A percentile compares a stretch with the other conserved stretches of the same genome.
phyloP scores from a whole-genome alignment of 2,888 invertebrate genomes.

The Orchesella flavescens region DNA sequence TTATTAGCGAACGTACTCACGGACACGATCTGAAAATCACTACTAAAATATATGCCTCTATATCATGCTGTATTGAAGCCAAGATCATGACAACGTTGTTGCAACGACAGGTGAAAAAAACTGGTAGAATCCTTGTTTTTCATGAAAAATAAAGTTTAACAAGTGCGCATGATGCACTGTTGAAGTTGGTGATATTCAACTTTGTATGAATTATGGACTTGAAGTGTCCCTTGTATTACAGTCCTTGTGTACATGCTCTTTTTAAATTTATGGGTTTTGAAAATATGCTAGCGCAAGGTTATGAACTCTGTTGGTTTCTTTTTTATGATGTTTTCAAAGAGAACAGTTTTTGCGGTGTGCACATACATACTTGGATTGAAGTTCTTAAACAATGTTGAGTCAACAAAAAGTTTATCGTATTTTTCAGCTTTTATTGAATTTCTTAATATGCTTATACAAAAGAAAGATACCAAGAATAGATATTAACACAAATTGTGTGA shows the following conservation, averaged over 20 bases:
- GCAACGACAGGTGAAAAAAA: slow-evolving; percentile 15
- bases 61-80: background rate
- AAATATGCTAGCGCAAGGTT: slow-evolving; percentile 47
- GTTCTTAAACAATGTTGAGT: too few relatives aligned
- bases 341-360: too few relatives aligned
- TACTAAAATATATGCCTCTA: background rate
- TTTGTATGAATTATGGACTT: slow-evolving; percentile 47
- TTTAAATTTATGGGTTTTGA: slow-evolving; percentile 49
- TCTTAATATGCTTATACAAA: too few relatives aligned
- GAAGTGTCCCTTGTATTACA: background rate
- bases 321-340: slow-evolving; percentile 26
- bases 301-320: slow-evolving; percentile 38
- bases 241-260: background rate
- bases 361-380: too few relatives aligned
- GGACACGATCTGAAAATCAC: slow-evolving; percentile 29
- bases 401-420: too few relatives aligned
- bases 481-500: too few relatives aligned
- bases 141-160: slow-evolving; percentile 2
- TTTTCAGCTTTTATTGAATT: too few relatives aligned
- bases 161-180: background rate
- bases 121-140: slow-evolving; percentile 36
- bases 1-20: slow-evolving; percentile 44
- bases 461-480: too few relatives aligned
- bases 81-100: slow-evolving; percentile 12
- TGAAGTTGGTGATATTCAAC: slow-evolving; percentile 38